A percentile compares a stretch with the other conserved stretches of the same genome.
phyloP scores from a whole-genome alignment of 1,140 invertebrate species.

The Laodelphax striatellus region DNA sequence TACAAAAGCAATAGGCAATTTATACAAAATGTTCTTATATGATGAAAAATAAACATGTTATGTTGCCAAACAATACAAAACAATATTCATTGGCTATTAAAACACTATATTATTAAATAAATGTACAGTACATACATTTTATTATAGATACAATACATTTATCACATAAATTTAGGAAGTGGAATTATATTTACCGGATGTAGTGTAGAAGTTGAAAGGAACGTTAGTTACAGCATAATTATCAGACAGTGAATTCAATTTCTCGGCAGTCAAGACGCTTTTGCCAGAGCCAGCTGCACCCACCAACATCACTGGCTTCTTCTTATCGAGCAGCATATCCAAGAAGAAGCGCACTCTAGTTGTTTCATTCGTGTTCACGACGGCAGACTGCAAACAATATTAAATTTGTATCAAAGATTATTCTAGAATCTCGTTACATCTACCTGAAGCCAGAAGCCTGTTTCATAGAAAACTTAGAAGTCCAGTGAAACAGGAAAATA shows the following conservation, averaged over 20 bases:
- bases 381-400: slow-evolving; percentile 43
- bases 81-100: too few relatives aligned
- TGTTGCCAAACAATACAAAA: too few relatives aligned
- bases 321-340: slow-evolving; percentile 68
- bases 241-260: slow-evolving; percentile 61
- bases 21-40: too few relatives aligned
- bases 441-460: neutral
- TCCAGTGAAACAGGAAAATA: neutral
- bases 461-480: too few relatives aligned
- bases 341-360: slow-evolving; percentile 80
- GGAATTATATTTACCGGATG: slow-evolving; percentile 48
- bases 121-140: too few relatives aligned
- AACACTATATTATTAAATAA: too few relatives aligned
- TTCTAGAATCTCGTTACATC: neutral
- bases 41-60: too few relatives aligned
- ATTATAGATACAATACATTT: too few relatives aligned
- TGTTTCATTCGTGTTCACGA: slow-evolving; percentile 85
- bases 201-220: slow-evolving; percentile 93
- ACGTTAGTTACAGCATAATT: slow-evolving; percentile 75
- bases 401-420: neutral
- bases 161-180: too few relatives aligned
- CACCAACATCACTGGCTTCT: slow-evolving; percentile 81
- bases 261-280: slow-evolving; percentile 74
- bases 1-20: too few relatives aligned
- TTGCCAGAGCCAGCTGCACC: slow-evolving; percentile 81